Base-by-base conservation (phyloP, 2,797 vertebrate genomes). In the Orestias chungarensis region DNA sequence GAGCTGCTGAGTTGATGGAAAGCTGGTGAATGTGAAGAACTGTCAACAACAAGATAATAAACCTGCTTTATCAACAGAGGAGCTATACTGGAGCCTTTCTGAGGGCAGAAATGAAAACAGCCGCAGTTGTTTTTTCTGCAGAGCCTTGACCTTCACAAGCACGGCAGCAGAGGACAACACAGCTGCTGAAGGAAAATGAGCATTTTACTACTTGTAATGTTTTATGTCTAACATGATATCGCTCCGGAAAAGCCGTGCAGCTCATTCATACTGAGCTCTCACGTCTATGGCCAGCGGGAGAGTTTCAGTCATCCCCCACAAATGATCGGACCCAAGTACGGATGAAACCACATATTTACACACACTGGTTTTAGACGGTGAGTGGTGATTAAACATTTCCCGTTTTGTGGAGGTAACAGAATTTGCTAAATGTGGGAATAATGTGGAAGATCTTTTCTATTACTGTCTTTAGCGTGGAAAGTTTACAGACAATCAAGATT, bases 61-160 rank as follows among this genome's bases (percentile, higher is more conserved):
- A 7, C 47, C n/a, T 8, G 44, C 44, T 29, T 14, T 17, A 70
- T 31, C 38, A 44, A 31, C 29, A 12, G 7, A 38, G 46, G 25
- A n/a, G 20, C 25, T 66, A 1, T 33, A 66, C 31, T 43, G 23
- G 4, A 62, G 61, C 25, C 50, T 76, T 44, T 79, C 66, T 73
- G 44, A 9, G 10, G 42, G 44, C 62, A 27, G 66, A 15, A 61
- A 68, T 67, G 4, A 67, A 83, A 86, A 65, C 62, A 73, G n/a
- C 5, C 49, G 44, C n/a, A n/a, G n/a, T n/a, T n/a, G n/a, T n/a
- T 31, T 76, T 73, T 82, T 47, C 66, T 66, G 76, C 70, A 73
- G 49, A 68, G 74, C 62, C 23, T 1, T 82, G 86, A 85, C 87
- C 87, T 90, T 84, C 85, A 79, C 57, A 80, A 78, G 35, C 66